phyloP scores from a whole-genome alignment of 2,888 invertebrate genomes.

The Lepidochrysops patricia region DNA sequence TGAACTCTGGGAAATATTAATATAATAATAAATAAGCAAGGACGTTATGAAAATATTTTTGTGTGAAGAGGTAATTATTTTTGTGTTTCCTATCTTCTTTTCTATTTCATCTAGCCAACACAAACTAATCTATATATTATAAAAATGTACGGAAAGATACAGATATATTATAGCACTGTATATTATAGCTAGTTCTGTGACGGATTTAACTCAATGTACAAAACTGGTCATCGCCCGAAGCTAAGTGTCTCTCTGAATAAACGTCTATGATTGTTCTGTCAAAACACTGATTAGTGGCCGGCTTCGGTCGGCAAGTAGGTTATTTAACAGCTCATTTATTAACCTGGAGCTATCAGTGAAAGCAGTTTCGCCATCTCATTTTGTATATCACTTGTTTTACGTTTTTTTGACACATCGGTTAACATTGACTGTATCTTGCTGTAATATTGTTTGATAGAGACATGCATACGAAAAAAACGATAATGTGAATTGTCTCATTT shows the following conservation, averaged over 20 bases:
- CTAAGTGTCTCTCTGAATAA: slow-evolving; percentile 11
- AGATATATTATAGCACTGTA: too few relatives aligned
- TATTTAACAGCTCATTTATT: slow-evolving; percentile 36
- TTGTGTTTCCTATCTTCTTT: too few relatives aligned
- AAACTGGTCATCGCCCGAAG: slow-evolving; percentile 8
- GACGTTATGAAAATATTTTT: too few relatives aligned
- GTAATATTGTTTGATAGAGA: neutral
- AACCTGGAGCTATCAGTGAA: slow-evolving; percentile 25
- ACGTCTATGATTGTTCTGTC: slow-evolving; percentile 47
- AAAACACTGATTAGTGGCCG: slow-evolving; percentile 41
- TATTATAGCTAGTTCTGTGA: too few relatives aligned
- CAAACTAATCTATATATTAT: too few relatives aligned
- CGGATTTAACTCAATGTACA: neutral
- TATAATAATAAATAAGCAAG: too few relatives aligned
- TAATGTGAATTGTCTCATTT: too few relatives aligned
- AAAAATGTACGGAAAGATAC: too few relatives aligned
- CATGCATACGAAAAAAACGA: too few relatives aligned
- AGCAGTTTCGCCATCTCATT: slow-evolving; percentile 18
- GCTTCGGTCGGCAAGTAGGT: slow-evolving; percentile 29
- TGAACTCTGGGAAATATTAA: too few relatives aligned
- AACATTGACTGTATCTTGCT: neutral
- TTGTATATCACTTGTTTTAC: neutral
- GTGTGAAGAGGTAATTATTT: too few relatives aligned
- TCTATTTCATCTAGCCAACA: too few relatives aligned
- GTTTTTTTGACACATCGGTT: neutral